These are phyloP conservation scores for Netelia melanura DNA, from an alignment of 2,888 invertebrate genomes.

Conservation along the genomic window DNA sequence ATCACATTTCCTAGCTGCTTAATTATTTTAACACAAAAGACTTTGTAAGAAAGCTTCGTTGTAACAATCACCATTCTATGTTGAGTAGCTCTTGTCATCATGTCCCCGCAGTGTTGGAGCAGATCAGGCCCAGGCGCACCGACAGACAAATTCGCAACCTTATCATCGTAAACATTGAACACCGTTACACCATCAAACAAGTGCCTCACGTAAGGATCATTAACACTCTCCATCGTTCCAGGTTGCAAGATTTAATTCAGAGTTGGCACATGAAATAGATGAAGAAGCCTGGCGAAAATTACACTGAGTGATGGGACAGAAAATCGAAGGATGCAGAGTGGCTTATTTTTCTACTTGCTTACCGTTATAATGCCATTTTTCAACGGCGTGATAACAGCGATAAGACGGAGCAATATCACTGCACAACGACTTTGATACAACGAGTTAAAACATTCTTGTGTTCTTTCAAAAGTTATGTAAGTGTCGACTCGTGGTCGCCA, in stretches of 20 bases:
- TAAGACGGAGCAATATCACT: too few relatives aligned
- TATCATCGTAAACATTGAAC: constrained; percentile 85
- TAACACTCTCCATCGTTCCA: constrained; percentile 57
- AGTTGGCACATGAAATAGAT: neutral
- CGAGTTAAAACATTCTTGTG: neutral
- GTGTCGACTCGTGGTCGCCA: neutral
- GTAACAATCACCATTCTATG: constrained; percentile 84
- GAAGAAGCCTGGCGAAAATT: neutral
- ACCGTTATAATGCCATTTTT: too few relatives aligned
- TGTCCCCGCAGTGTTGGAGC: constrained; percentile 84
- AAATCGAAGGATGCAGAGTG: neutral
- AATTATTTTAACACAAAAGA: neutral
- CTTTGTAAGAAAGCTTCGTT: neutral
- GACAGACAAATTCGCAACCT: constrained; percentile 85
- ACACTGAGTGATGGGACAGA: neutral
- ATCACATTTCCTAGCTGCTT: neutral
- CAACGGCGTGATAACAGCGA: too few relatives aligned
- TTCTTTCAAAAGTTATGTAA: neutral
- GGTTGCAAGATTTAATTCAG: neutral
- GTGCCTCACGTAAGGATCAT: constrained; percentile 83
- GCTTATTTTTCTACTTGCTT: too few relatives aligned
- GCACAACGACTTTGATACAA: too few relatives aligned
- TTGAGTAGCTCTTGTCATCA: constrained; percentile 85
- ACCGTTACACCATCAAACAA: constrained; percentile 85
- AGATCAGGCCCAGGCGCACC: constrained; percentile 87